phyloP scores from a whole-genome alignment of 2,888 invertebrate species.

The Himalopsyche japonica region DNA sequence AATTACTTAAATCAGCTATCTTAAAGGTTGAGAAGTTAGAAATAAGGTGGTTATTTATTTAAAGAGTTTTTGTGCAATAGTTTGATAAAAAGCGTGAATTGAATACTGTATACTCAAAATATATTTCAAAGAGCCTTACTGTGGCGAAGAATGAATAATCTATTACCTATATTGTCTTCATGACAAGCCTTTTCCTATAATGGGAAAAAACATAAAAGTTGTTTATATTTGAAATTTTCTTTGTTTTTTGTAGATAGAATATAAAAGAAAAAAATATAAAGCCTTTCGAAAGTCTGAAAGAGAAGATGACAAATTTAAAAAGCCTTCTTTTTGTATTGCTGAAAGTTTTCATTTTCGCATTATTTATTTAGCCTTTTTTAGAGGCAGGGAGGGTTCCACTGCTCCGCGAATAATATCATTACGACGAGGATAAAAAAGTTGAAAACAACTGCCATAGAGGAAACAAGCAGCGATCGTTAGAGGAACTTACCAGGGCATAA shows the following conservation, averaged over 20 bases:
- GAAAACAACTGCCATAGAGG: background rate
- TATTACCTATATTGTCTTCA: background rate
- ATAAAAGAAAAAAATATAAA: background rate
- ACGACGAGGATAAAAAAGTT: background rate
- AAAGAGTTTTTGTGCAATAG: too few species aligned
- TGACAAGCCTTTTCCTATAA: background rate
- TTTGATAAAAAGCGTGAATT: too few species aligned
- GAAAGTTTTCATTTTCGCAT: constrained; percentile 1
- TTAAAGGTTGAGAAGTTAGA: too few species aligned
- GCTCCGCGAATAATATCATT: background rate
- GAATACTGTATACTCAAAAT: too few species aligned
- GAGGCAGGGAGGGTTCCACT: background rate
- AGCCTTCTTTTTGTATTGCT: background rate
- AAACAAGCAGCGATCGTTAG: constrained; percentile 21
- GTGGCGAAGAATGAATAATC: too few species aligned
- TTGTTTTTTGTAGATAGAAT: background rate
- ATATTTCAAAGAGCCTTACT: too few species aligned
- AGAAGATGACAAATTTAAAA: background rate
- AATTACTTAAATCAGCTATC: too few species aligned
- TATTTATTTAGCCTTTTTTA: background rate
- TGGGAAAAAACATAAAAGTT: background rate
- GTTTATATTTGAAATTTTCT: background rate
- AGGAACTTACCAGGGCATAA: constrained; percentile 13
- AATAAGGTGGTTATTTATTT: too few species aligned
- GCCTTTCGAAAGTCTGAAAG: background rate